A percentile compares a stretch with the other conserved stretches of the same genome.
phyloP scores from a whole-genome alignment of 1,140 invertebrate genomes.

The Lordiphosa mommai region DNA sequence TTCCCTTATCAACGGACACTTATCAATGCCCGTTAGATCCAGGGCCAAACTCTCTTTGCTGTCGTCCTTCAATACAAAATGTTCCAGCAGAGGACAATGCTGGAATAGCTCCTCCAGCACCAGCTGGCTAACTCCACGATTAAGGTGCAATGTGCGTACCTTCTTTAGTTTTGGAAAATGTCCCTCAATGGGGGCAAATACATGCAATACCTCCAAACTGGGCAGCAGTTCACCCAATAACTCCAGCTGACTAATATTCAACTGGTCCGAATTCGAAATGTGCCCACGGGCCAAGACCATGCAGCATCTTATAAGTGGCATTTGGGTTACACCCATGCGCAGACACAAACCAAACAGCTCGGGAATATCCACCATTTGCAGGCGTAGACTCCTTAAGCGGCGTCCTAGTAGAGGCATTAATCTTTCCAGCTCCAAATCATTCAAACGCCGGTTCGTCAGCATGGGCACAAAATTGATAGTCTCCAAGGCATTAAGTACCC shows the following conservation, averaged over 20 bases:
- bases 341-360: background rate
- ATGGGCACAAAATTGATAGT: slow-evolving; percentile 1
- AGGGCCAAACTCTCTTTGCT: background rate
- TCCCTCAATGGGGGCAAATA: background rate
- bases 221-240: slow-evolving; percentile 22
- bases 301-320: slow-evolving; percentile 6
- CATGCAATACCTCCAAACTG: slow-evolving; percentile 2
- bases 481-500: slow-evolving; percentile 12
- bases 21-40: slow-evolving; percentile 9
- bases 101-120: slow-evolving; percentile 22
- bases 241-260: background rate
- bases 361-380: slow-evolving; percentile 19
- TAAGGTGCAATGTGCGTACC: slow-evolving; percentile 7
- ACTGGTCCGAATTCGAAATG: background rate
- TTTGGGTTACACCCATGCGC: background rate
- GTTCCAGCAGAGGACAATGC: slow-evolving; percentile 14
- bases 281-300: background rate
- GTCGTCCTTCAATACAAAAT: slow-evolving; percentile 9
- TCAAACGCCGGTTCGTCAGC: background rate
- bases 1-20: slow-evolving; percentile 10
- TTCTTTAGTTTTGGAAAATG: slow-evolving; percentile 15
- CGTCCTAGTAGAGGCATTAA: slow-evolving; percentile 19
- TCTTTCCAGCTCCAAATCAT: slow-evolving; percentile 2
- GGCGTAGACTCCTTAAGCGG: slow-evolving; percentile 8
- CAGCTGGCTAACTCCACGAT: background rate